Evolutionary conservation across 2,113 vertebrate species (phyloP), one percentile per base, ranked within the genome.

Genomic region (Reinhardtius hippoglossoides): DNA sequence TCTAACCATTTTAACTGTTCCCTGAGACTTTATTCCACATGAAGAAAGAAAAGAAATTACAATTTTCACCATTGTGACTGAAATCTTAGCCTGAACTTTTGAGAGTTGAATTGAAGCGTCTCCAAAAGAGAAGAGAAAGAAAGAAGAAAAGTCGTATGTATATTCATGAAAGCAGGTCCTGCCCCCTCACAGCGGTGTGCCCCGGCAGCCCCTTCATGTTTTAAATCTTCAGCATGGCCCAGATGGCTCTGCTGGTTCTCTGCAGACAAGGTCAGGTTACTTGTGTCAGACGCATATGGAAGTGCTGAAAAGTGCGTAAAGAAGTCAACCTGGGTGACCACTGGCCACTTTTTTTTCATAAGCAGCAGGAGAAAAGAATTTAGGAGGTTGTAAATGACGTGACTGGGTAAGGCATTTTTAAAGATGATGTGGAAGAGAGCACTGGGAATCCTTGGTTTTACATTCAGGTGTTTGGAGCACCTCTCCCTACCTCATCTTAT

Each of bases 381-480:
- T 70, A 56, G 76, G 83, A 62, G 88, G 81, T 74, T 78, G 81
- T 91, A 91, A 92, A 92, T 90, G 89, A 90, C 82, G 86, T 89
- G 85, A 88, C 55, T 59, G 57, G 71, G 50, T 64, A 60, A 89
- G 83, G 87, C 59, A 89, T 91, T 92, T 93, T 87, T 74, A 88
- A 85, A 85, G 80, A 80, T 80, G 66, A 81, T 48, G 73, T 68
- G 15, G 72, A 63, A 60, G 57, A 42, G 73, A 68, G 83, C 35
- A 70, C 72, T 80, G 62, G 35, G 50, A 35, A 61, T 46, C 46
- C 35, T 23, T 14, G 21, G 64, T 84, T 62, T 88, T 81, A 46
- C 82, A 92, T 84, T 90, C 91, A 94, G 92, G 92, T 91, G 90
- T 83, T 62, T 85, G 76, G 67, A 76, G 84, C 60, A 84, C 75